These are phyloP conservation scores for Crotalus viridis DNA, from an alignment of 2,113 vertebrate genomes.

Conservation along the genomic window DNA sequence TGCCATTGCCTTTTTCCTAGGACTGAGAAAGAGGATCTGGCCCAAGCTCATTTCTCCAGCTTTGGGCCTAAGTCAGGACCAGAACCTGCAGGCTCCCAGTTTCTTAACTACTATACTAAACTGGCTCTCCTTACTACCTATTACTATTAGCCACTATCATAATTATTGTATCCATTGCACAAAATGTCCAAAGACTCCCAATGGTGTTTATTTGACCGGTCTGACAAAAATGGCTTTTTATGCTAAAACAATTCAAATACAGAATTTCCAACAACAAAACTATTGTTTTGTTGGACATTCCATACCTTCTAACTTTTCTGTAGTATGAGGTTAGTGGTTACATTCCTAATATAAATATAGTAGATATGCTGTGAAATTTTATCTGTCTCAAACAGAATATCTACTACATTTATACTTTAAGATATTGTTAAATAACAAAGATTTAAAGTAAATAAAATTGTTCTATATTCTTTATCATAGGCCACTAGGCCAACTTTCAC, in stretches of 20 bases:
- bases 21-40: neutral
- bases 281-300: neutral
- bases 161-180: neutral
- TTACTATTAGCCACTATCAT: neutral
- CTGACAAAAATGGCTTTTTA: neutral
- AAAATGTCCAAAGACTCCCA: neutral
- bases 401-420: neutral
- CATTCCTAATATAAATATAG: neutral
- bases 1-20: neutral
- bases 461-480: neutral
- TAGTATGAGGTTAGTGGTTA: neutral
- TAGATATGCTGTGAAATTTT: neutral
- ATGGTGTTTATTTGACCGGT: neutral
- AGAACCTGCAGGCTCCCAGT: neutral
- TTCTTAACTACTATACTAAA: neutral
- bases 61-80: neutral
- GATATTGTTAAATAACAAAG: neutral
- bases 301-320: neutral
- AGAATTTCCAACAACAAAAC: neutral
- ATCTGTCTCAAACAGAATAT: neutral
- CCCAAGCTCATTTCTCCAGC: neutral
- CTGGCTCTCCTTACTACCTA: neutral
- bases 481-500: neutral
- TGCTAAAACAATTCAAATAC: neutral
- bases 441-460: neutral